Evolutionary conservation across 1,140 invertebrate genomes (phyloP), one percentile per base, ranked within the genome.

Genomic region (Thalassaphorura encarpata): DNA sequence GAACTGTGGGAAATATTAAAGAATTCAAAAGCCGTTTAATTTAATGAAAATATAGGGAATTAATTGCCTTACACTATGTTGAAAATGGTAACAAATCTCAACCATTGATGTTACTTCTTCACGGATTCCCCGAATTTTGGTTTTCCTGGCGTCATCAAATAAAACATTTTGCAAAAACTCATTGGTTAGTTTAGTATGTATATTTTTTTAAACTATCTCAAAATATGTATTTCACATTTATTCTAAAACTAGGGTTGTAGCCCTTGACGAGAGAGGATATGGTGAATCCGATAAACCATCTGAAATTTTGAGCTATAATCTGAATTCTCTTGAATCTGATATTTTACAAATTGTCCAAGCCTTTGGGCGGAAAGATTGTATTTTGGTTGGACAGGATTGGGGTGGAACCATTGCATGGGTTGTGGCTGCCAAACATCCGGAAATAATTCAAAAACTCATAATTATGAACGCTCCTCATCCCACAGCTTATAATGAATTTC

Each of bases 321-420:
- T 78, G 6, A 67, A 74, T 1, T 62, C 73, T 26, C 61, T 85
- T 2, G 69, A 75, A 0, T 72, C 76, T 45, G 83, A 85, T 69
- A 67, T 85, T 18, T 69, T 73, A 41, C 75, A 81, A 58, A 62
- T 84, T 0, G 73, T 84, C 45, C 68, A 75, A 50, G 73, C 74
- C 54, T 19, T n/a, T n/a, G 80, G 73, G 49, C 66, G 71, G 24
- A 67, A 75, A 23, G 75, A 76, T 54, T 75, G 71, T 56, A 77
- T 78, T 39, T 61, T 86, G 21, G 74, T 84, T 4, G 75, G n/a
- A n/a, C n/a, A n/a, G n/a, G 84, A 85, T 69, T 84, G 82, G 82
- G 83, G 83, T 52, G 82, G 80, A 27, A 48, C 77, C 1, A 66
- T 84, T 0, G 73, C 73, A 1, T 79, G 73, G 69, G 23, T 19